Conservation (phyloP, 2,888 invertebrate genomes). For the Lasioglossum zephyrum region DNA sequence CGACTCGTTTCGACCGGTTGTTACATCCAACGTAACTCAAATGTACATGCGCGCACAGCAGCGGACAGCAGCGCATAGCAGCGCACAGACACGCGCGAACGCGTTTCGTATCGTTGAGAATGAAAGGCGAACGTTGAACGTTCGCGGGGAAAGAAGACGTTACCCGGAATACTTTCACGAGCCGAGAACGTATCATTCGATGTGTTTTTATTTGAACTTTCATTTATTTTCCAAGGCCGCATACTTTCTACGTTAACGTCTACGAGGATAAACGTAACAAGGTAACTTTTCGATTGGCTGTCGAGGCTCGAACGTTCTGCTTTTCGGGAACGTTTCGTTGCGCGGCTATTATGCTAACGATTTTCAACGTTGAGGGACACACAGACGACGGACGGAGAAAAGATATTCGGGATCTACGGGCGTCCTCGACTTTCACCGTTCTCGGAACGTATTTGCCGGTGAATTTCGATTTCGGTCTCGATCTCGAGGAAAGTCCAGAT, state of each 20-base stretch:
- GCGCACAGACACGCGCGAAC: background rate
- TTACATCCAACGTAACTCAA: conserved; percentile 43
- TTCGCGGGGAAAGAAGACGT: conserved; percentile 40
- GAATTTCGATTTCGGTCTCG: background rate
- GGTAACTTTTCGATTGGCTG: background rate
- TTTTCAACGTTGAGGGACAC: background rate
- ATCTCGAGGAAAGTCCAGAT: background rate
- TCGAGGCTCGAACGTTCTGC: background rate
- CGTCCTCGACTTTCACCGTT: conserved; percentile 17
- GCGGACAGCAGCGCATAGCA: too few relatives aligned
- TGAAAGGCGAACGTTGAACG: conserved; percentile 2
- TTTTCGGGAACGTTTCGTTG: background rate
- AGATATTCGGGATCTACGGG: background rate
- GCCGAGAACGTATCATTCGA: conserved; percentile 42
- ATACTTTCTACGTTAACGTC: conserved; percentile 48
- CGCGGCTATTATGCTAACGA: background rate
- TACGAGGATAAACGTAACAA: background rate
- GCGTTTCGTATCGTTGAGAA: background rate
- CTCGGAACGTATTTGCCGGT: background rate
- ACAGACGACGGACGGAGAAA: background rate
- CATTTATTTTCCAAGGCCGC: conserved; percentile 40
- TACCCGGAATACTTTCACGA: conserved; percentile 64
- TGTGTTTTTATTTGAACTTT: conserved; percentile 59
- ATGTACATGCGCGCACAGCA: background rate
- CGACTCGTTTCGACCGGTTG: conserved; percentile 38